phyloP scores from a whole-genome alignment of 2,797 vertebrate species.

The Pelobates cultripes region DNA sequence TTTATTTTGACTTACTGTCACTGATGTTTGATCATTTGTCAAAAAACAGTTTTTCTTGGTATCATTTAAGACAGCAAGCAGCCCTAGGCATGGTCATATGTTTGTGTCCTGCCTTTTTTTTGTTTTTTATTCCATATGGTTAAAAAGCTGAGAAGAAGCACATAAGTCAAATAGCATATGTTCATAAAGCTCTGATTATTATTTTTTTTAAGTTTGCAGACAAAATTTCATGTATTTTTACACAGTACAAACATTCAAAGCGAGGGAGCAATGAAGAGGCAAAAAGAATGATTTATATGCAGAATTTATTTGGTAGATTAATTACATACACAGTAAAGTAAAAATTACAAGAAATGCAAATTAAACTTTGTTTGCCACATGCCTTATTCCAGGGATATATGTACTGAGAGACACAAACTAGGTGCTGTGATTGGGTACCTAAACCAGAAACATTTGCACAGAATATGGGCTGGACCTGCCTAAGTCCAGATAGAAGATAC shows the following conservation, averaged over 20 bases:
- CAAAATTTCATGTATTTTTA: neutral
- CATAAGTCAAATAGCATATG: neutral
- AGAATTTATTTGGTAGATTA: too few relatives aligned
- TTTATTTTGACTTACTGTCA: neutral
- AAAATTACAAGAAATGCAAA: too few relatives aligned
- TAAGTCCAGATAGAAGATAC: too few relatives aligned
- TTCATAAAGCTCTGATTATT: constrained; percentile 4
- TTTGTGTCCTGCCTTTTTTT: neutral
- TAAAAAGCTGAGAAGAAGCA: neutral
- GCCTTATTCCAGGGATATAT: too few relatives aligned
- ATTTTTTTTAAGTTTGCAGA: neutral
- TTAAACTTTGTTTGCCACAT: too few relatives aligned
- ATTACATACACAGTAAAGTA: too few relatives aligned
- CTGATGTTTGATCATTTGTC: neutral
- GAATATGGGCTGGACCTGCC: too few relatives aligned
- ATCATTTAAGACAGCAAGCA: constrained; percentile 3
- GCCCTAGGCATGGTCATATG: constrained; percentile 1
- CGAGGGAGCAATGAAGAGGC: neutral
- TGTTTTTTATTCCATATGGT: constrained; percentile 16
- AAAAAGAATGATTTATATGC: neutral
- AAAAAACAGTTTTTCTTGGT: neutral
- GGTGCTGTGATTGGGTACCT: too few relatives aligned
- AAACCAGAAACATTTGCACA: too few relatives aligned
- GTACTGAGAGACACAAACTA: too few relatives aligned
- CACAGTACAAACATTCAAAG: neutral